These are phyloP conservation scores for Gymnoscopelus braueri DNA, from an alignment of 2,797 vertebrate species.

Conservation along the genomic window DNA sequence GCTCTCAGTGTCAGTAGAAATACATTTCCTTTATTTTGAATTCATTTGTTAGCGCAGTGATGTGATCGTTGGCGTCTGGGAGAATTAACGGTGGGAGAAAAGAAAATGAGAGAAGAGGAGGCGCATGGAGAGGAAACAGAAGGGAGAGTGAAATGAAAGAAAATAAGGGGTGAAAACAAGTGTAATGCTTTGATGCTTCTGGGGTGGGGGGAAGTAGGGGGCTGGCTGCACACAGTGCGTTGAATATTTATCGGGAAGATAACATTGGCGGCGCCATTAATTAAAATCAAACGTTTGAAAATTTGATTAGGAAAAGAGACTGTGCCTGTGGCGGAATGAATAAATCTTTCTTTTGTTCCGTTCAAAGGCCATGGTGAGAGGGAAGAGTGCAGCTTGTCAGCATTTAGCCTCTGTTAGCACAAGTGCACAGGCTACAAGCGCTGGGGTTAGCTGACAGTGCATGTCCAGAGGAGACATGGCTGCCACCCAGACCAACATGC, in stretches of 20 bases:
- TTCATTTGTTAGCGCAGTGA: slow-evolving; percentile 47
- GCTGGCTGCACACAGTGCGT: slow-evolving; percentile 47
- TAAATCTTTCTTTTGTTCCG: slow-evolving; percentile 76
- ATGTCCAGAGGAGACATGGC: not conserved
- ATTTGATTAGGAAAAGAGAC: slow-evolving; percentile 76
- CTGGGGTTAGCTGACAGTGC: slow-evolving; percentile 12
- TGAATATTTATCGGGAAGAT: slow-evolving; percentile 78
- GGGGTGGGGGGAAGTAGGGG: slow-evolving; percentile 11
- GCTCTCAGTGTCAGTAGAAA: slow-evolving; percentile 28
- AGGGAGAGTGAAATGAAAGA: slow-evolving; percentile 30
- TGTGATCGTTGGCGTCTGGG: slow-evolving; percentile 42
- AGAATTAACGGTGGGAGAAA: slow-evolving; percentile 36
- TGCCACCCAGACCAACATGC: too few species aligned
- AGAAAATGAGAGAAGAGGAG: slow-evolving; percentile 10
- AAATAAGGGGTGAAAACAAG: slow-evolving; percentile 53
- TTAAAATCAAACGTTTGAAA: slow-evolving; percentile 81
- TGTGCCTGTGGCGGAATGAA: slow-evolving; percentile 70
- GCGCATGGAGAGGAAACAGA: slow-evolving; percentile 21
- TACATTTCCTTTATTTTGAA: slow-evolving; percentile 40
- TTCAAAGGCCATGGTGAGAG: slow-evolving; percentile 56
- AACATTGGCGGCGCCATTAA: slow-evolving; percentile 77
- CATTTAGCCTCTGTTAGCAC: slow-evolving; percentile 64
- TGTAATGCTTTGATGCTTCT: slow-evolving; percentile 64
- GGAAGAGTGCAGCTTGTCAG: slow-evolving; percentile 67
- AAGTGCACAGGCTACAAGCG: slow-evolving; percentile 55